Conservation (phyloP, 2,797 vertebrate species). For the Valencia hispanica region DNA sequence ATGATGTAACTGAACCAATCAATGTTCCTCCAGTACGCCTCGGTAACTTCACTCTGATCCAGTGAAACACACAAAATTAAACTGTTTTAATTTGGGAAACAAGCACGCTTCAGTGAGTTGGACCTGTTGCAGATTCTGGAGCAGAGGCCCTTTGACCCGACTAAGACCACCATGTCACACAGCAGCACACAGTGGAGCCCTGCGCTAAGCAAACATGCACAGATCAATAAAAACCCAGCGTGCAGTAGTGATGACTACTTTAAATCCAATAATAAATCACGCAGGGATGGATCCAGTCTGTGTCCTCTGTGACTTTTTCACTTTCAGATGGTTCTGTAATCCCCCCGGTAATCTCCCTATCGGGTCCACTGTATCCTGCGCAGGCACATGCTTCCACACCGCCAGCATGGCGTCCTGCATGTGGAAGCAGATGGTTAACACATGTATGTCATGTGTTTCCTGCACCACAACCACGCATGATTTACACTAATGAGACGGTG, state of each 20-base stretch:
- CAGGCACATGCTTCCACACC: slow-evolving; percentile 32
- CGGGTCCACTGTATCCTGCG: slow-evolving; percentile 18
- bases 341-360: slow-evolving; percentile 11
- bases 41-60: slow-evolving; percentile 14
- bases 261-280: slow-evolving; percentile 25
- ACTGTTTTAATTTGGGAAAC: slow-evolving; percentile 52
- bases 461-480: slow-evolving; percentile 10
- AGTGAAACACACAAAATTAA: slow-evolving; percentile 9
- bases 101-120: slow-evolving; percentile 26
- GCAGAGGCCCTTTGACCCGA: slow-evolving; percentile 31
- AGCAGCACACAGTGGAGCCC: slow-evolving; percentile 5
- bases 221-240: slow-evolving; percentile 48
- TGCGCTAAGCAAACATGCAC: slow-evolving; percentile 35
- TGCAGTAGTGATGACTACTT: slow-evolving; percentile 25
- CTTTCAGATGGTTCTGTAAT: slow-evolving; percentile 23
- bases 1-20: slow-evolving; percentile 32
- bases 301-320: slow-evolving; percentile 11
- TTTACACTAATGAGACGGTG: slow-evolving; percentile 28
- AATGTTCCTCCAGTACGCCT: slow-evolving; percentile 16
- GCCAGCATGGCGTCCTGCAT: slow-evolving; percentile 12
- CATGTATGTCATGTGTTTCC: slow-evolving; percentile 40
- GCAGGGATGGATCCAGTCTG: slow-evolving; percentile 5
- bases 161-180: slow-evolving; percentile 29
- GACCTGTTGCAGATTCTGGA: slow-evolving; percentile 29
- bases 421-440: slow-evolving; percentile 47